These are phyloP conservation scores for Drosophila emarginata DNA, from an alignment of 2,888 invertebrate species.

Conservation along the genomic window DNA sequence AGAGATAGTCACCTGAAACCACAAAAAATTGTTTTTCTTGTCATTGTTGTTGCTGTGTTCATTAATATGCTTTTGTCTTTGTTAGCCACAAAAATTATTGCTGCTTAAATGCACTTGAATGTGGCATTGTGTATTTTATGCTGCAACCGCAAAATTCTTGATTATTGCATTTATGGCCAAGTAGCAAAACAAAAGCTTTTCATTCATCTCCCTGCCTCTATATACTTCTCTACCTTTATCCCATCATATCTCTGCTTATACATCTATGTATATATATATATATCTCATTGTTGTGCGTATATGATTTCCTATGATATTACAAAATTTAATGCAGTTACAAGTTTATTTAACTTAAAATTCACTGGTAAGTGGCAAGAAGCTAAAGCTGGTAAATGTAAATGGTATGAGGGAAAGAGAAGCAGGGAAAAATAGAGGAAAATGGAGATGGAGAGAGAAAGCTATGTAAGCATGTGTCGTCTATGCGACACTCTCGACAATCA, in stretches of 20 bases:
- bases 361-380: constrained; percentile 17
- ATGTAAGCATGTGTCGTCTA: constrained; percentile 75
- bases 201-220: background rate
- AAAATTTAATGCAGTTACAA: constrained; percentile 68
- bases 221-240: background rate
- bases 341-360: constrained; percentile 57
- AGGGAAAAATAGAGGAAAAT: constrained; percentile 26
- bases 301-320: constrained; percentile 33
- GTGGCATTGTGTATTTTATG: constrained; percentile 51
- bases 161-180: constrained; percentile 63
- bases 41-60: constrained; percentile 48
- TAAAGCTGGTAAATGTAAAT: constrained; percentile 29
- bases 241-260: background rate
- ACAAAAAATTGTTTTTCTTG: constrained; percentile 17
- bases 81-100: constrained; percentile 78
- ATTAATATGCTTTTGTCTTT: constrained; percentile 77
- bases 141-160: constrained; percentile 69
- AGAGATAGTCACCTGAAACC: constrained; percentile 8
- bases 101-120: constrained; percentile 77
- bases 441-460: constrained; percentile 41
- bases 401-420: constrained; percentile 18
- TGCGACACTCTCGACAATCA: constrained; percentile 73
- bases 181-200: constrained; percentile 17
- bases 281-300: background rate
- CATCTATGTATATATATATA: background rate